Conservation (phyloP, 2,888 invertebrate genomes). For the Boloria selene region DNA sequence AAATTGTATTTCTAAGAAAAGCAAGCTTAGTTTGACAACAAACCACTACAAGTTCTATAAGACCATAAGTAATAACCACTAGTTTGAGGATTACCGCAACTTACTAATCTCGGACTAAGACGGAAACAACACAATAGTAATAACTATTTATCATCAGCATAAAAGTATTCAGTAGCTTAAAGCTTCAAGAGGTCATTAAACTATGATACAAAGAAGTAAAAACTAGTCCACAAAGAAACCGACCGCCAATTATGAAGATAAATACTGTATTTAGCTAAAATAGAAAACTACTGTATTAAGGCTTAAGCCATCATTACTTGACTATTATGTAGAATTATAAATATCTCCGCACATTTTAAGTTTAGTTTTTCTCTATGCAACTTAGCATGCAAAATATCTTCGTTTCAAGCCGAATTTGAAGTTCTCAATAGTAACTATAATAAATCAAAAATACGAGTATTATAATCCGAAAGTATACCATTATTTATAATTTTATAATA, state of each 20-base stretch:
- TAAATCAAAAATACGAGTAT: too few relatives aligned
- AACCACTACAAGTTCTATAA: conserved; percentile 23
- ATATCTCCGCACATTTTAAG: not conserved
- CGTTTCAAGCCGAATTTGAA: too few relatives aligned
- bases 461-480: too few relatives aligned
- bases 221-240: conserved; percentile 25
- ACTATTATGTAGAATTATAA: not conserved
- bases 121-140: conserved; percentile 55
- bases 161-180: conserved; percentile 53
- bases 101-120: conserved; percentile 45
- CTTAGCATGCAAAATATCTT: too few relatives aligned
- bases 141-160: conserved; percentile 49
- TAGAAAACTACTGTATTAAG: not conserved
- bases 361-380: too few relatives aligned
- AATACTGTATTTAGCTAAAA: conserved; percentile 24
- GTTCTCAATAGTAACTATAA: too few relatives aligned
- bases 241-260: conserved; percentile 31
- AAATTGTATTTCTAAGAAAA: conserved; percentile 11
- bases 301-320: conserved; percentile 21
- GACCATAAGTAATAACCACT: conserved; percentile 15
- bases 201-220: conserved; percentile 31
- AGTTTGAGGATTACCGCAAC: conserved; percentile 18
- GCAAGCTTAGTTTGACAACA: conserved; percentile 24
- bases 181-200: conserved; percentile 37
- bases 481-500: too few relatives aligned